Percentiles rank a stretch among this genome's conserved stretches.
Evolutionary conservation across 2,888 invertebrate species (phyloP).

Genomic region (Synanthedon tipuliformis): DNA sequence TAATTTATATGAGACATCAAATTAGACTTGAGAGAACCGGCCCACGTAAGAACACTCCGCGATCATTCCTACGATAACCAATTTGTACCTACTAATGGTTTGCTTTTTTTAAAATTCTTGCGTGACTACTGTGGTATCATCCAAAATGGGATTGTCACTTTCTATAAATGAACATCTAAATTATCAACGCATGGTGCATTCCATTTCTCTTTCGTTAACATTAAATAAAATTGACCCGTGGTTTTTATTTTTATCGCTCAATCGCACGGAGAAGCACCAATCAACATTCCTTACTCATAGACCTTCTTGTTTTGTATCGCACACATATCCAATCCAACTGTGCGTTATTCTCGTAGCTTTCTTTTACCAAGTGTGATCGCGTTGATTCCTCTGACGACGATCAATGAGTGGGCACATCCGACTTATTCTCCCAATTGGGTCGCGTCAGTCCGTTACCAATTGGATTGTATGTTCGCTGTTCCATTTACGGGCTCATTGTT

Average conservation of each 20-base stretch:
- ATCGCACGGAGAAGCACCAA: constrained; percentile 25
- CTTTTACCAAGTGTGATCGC: too few species aligned
- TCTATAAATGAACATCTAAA: constrained; percentile 70
- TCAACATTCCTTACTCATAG: constrained; percentile 22
- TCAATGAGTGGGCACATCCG: constrained; percentile 34
- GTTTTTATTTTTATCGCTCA: constrained; percentile 46
- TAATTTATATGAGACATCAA: too few species aligned
- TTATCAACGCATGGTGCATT: constrained; percentile 58
- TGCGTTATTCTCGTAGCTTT: too few species aligned
- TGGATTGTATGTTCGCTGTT: constrained; percentile 31
- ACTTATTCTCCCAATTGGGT: constrained; percentile 41
- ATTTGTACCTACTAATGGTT: too few species aligned
- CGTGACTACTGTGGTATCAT: constrained; percentile 49
- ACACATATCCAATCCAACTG: too few species aligned
- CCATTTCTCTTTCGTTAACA: constrained; percentile 59
- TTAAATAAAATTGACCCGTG: constrained; percentile 50
- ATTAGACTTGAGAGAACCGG: too few species aligned
- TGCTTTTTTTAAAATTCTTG: constrained; percentile 30
- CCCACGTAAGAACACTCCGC: too few species aligned
- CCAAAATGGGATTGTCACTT: constrained; percentile 33
- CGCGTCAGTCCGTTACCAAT: constrained; percentile 18
- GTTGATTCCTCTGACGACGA: constrained; percentile 12
- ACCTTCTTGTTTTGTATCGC: too few species aligned
- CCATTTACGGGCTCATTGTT: constrained; percentile 46
- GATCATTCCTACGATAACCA: too few species aligned